Conservation (phyloP, 2,797 vertebrate species). For the Poecilia wingei region DNA sequence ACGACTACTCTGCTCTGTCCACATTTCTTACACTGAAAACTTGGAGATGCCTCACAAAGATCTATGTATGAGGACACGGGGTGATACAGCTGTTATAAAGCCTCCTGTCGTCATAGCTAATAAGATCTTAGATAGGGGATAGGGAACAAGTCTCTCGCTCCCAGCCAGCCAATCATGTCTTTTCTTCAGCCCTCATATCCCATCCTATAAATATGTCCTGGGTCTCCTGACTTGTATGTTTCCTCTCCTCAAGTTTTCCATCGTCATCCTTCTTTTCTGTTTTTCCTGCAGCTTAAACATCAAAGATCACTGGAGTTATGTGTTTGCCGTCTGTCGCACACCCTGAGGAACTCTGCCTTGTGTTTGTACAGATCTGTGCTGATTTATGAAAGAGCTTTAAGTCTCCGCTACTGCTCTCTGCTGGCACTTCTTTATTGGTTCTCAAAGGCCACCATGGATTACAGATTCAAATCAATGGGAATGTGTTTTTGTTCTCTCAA, state of each 20-base stretch:
- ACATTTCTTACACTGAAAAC: conserved; percentile 31
- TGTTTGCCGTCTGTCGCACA: conserved; percentile 18
- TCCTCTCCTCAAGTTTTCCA: conserved; percentile 12
- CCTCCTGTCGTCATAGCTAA: conserved; percentile 39
- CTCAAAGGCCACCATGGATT: conserved; percentile 37
- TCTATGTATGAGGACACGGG: conserved; percentile 35
- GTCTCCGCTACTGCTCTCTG: conserved; percentile 28
- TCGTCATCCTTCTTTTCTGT: not conserved
- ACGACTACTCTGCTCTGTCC: not conserved
- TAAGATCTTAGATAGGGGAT: conserved; percentile 35
- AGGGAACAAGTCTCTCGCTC: conserved; percentile 38
- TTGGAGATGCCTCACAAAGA: conserved; percentile 41
- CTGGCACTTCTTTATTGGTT: conserved; percentile 50
- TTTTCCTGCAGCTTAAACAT: conserved; percentile 36
- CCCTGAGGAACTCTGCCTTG: conserved; percentile 27
- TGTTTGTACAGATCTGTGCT: conserved; percentile 44
- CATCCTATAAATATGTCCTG: conserved; percentile 10
- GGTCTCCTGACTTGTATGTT: conserved; percentile 19
- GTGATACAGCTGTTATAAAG: conserved; percentile 45
- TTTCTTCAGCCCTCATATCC: conserved; percentile 12
- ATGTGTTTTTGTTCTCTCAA: conserved; percentile 7
- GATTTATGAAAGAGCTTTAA: conserved; percentile 33
- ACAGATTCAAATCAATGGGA: conserved; percentile 19
- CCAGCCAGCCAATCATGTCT: conserved; percentile 56
- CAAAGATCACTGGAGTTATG: conserved; percentile 14